These are phyloP conservation scores for Thryonomys swinderianus DNA, from an alignment of 2,113 vertebrate genomes.

Conservation along the genomic window DNA sequence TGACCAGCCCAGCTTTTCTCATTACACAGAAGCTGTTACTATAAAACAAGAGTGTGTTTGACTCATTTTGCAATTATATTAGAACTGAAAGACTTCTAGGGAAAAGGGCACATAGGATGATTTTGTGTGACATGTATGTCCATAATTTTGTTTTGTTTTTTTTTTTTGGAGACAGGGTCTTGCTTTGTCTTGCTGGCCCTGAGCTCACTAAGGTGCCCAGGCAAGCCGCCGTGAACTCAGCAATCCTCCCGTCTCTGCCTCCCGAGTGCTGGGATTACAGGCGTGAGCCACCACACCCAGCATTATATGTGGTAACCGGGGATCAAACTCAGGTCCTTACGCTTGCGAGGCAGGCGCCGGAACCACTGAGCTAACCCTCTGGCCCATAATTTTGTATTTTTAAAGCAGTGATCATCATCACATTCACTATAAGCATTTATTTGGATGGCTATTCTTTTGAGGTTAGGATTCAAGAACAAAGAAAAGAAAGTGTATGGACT, in stretches of 20 bases:
- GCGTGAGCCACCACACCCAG: too few relatives aligned
- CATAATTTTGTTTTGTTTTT: background rate
- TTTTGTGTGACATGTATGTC: background rate
- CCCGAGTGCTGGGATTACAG: too few relatives aligned
- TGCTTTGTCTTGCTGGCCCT: too few relatives aligned
- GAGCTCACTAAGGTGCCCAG: too few relatives aligned
- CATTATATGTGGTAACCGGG: too few relatives aligned
- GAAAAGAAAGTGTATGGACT: background rate
- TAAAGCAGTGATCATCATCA: background rate
- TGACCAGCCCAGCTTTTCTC: background rate
- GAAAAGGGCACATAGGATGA: background rate
- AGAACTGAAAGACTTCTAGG: conserved; percentile 40
- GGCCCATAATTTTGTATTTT: background rate
- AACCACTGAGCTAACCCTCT: too few relatives aligned
- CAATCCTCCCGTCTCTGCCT: too few relatives aligned
- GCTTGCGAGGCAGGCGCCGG: too few relatives aligned
- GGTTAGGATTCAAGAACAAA: background rate
- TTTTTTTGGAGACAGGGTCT: too few relatives aligned
- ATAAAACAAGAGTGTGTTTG: background rate
- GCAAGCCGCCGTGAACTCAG: too few relatives aligned
- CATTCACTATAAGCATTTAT: background rate
- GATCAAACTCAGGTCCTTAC: too few relatives aligned
- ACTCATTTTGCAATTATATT: background rate
- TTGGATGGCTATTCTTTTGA: background rate
- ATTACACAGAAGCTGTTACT: background rate